Percentiles rank a stretch among this genome's conserved stretches.
These are phyloP conservation scores for Caranx melampygus DNA, from an alignment of 2,113 vertebrate genomes.

Conservation along the genomic window DNA sequence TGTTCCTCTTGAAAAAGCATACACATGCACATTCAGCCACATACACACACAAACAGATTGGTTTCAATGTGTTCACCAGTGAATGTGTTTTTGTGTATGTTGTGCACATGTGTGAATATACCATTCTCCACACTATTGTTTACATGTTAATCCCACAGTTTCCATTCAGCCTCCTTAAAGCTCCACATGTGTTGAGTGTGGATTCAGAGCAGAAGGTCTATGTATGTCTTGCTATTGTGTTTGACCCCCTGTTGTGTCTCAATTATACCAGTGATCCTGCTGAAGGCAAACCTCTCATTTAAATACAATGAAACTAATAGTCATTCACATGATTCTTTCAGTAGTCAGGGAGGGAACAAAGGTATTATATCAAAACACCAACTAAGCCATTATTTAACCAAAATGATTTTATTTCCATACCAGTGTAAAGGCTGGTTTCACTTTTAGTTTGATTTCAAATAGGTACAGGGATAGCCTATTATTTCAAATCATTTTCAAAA, in stretches of 20 bases:
- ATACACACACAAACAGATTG: conserved; percentile 9
- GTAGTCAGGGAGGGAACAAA: not conserved
- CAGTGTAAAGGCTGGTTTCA: not conserved
- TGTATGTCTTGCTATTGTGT: conserved; percentile 56
- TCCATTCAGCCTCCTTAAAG: conserved; percentile 58
- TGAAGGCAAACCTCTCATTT: conserved; percentile 55
- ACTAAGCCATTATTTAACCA: not conserved
- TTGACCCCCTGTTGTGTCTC: conserved; percentile 60
- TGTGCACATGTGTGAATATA: conserved; percentile 29
- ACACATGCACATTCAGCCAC: too few relatives aligned
- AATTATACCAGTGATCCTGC: conserved; percentile 42
- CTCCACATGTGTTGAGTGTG: conserved; percentile 51
- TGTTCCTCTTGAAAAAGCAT: conserved; percentile 21
- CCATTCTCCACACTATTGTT: conserved; percentile 68
- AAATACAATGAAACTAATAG: conserved; percentile 63
- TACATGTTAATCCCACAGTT: conserved; percentile 65
- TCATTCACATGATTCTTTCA: not conserved
- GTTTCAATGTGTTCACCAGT: conserved; percentile 28
- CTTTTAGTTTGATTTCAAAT: not conserved
- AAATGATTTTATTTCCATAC: not conserved
- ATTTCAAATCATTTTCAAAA: not conserved
- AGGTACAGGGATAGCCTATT: too few relatives aligned
- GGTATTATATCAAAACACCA: not conserved
- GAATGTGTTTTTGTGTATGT: conserved; percentile 12
- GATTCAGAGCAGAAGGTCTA: conserved; percentile 53